phyloP scores from a whole-genome alignment of 2,888 invertebrate genomes.

The Mesorhabditis spiculigera region DNA sequence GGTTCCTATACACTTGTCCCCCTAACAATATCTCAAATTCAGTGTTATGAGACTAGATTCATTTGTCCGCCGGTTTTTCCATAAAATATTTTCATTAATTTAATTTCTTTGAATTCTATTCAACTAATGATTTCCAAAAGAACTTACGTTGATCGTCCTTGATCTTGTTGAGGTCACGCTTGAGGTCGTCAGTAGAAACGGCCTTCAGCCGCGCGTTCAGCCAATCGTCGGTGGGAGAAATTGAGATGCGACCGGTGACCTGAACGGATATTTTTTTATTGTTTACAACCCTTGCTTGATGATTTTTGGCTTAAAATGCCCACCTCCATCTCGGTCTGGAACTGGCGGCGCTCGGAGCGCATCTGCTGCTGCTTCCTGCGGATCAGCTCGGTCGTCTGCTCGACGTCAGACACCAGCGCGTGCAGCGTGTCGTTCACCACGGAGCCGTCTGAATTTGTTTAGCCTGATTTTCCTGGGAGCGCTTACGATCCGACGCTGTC shows the following conservation, averaged over 20 bases:
- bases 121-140: too few relatives aligned
- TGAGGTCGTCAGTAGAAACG: conserved; percentile 52
- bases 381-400: conserved; percentile 54
- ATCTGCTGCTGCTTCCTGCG: conserved; percentile 48
- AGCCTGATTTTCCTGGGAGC: background rate
- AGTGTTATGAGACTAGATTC: too few relatives aligned
- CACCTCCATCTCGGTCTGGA: conserved; percentile 55
- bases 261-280: background rate
- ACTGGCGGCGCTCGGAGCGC: conserved; percentile 43
- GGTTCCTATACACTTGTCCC: too few relatives aligned
- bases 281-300: too few relatives aligned
- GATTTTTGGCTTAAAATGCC: background rate
- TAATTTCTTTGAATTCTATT: too few relatives aligned
- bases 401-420: conserved; percentile 51
- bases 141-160: conserved; percentile 46
- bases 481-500: background rate
- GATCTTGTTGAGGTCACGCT: conserved; percentile 43
- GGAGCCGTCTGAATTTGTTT: conserved; percentile 40
- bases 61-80: too few relatives aligned
- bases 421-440: conserved; percentile 47
- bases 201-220: conserved; percentile 47
- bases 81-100: too few relatives aligned
- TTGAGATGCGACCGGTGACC: conserved; percentile 47
- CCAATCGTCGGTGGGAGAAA: conserved; percentile 54
- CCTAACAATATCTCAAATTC: too few relatives aligned